phyloP scores from a whole-genome alignment of 2,797 vertebrate species.

The Manis crassicaudata region DNA sequence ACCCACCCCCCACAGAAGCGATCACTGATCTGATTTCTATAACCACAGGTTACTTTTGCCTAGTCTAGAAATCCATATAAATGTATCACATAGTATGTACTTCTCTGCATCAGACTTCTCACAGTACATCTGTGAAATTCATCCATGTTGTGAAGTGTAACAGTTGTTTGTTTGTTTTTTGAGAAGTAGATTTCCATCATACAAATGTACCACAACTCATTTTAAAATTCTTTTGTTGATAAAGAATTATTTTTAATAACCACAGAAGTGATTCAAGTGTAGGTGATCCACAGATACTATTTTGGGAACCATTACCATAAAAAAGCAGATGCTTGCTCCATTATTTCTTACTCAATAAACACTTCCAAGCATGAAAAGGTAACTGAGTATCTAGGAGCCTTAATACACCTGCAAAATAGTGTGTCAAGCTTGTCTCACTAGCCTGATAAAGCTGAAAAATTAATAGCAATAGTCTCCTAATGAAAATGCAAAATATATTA shows the following conservation, averaged over 20 bases:
- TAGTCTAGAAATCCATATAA: neutral
- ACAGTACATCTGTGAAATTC: neutral
- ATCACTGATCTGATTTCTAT: neutral
- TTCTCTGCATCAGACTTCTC: neutral
- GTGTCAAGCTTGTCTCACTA: neutral
- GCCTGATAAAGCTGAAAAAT: conserved; percentile 47
- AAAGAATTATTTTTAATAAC: conserved; percentile 42
- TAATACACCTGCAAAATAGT: conserved; percentile 40
- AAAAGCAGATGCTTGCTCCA: neutral
- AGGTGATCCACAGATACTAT: neutral
- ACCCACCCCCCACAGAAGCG: neutral
- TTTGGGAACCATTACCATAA: neutral
- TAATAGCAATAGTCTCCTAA: conserved; percentile 16
- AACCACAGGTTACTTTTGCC: neutral
- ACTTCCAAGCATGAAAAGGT: conserved; percentile 27
- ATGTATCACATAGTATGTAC: neutral
- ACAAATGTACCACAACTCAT: neutral
- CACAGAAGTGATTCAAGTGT: neutral
- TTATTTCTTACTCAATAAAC: conserved; percentile 46
- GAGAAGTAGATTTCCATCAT: neutral
- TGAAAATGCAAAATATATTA: conserved; percentile 24
- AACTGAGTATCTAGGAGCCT: conserved; percentile 11
- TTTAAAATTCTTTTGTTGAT: conserved; percentile 8
- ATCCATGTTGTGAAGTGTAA: neutral
- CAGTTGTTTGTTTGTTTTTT: conserved; percentile 16